Conservation (phyloP, 2,113 vertebrate genomes). For the Platichthys stellatus region DNA sequence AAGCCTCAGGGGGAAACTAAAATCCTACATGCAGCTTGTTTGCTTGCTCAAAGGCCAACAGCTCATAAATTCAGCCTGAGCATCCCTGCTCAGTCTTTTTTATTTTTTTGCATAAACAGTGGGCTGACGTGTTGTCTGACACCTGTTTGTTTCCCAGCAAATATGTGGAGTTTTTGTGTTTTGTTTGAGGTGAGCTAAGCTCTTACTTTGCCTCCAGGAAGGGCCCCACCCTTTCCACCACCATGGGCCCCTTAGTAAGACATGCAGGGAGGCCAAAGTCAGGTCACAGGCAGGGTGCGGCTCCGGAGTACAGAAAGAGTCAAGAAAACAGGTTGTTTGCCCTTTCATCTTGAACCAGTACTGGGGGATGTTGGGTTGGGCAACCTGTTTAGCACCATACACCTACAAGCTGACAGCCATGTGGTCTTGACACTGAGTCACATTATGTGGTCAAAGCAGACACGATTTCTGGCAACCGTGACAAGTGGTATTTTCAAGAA, state of each 20-base stretch:
- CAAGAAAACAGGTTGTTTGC: conserved; percentile 60
- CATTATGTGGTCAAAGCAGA: conserved; percentile 22
- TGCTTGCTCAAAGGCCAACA: conserved; percentile 12
- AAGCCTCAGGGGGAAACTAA: background rate
- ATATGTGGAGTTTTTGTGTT: conserved; percentile 29
- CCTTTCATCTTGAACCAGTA: conserved; percentile 59
- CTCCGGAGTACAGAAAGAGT: conserved; percentile 54
- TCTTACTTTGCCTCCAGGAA: conserved; percentile 63
- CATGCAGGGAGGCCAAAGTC: conserved; percentile 68
- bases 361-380: conserved; percentile 29
- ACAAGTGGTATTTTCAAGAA: background rate
- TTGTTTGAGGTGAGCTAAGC: conserved; percentile 24
- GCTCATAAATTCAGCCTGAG: conserved; percentile 31
- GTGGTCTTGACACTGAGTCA: conserved; percentile 6
- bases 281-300: conserved; percentile 77
- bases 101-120: conserved; percentile 7
- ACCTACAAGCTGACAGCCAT: conserved; percentile 9
- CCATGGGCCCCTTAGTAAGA: conserved; percentile 46
- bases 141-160: conserved; percentile 60
- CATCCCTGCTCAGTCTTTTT: background rate
- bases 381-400: conserved; percentile 53
- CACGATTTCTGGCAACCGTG: background rate
- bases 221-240: conserved; percentile 65
- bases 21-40: conserved; percentile 16
- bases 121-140: conserved; percentile 52